Conservation (phyloP, 2,113 vertebrate genomes). For the Craseonycteris thonglongyai region DNA sequence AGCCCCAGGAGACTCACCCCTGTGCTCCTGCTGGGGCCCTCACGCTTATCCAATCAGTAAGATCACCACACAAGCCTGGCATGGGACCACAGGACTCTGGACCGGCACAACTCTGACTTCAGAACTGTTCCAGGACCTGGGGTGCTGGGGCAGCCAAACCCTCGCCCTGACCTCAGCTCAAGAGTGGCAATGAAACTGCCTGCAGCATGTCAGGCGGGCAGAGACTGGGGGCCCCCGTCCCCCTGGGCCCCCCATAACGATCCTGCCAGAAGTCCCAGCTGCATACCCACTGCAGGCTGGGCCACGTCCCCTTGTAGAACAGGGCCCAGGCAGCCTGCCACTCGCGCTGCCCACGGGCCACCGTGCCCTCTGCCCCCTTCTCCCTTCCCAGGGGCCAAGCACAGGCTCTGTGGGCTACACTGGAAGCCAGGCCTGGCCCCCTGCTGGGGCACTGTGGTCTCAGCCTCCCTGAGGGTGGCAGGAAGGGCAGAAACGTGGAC, state of each 20-base stretch:
- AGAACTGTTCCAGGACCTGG: neutral
- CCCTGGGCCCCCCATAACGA: neutral
- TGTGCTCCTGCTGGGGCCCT: accelerated
- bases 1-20: accelerated
- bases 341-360: conserved; percentile 77
- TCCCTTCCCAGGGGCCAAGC: neutral
- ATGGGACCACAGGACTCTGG: neutral
- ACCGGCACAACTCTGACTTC: accelerated
- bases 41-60: neutral
- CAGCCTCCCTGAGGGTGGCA: neutral
- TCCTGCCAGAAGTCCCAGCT: neutral
- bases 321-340: conserved; percentile 73
- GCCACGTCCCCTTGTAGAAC: conserved; percentile 67
- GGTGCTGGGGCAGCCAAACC: neutral
- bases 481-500: neutral
- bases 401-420: accelerated
- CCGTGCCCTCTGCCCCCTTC: accelerated
- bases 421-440: neutral
- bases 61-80: neutral
- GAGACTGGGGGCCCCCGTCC: neutral
- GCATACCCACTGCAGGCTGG: neutral
- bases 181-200: neutral
- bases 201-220: neutral
- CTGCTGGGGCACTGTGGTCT: neutral
- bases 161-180: neutral